Evolutionary conservation across 2,888 invertebrate genomes (phyloP).

Genomic region (Rhabditophanes sp.): DNA sequence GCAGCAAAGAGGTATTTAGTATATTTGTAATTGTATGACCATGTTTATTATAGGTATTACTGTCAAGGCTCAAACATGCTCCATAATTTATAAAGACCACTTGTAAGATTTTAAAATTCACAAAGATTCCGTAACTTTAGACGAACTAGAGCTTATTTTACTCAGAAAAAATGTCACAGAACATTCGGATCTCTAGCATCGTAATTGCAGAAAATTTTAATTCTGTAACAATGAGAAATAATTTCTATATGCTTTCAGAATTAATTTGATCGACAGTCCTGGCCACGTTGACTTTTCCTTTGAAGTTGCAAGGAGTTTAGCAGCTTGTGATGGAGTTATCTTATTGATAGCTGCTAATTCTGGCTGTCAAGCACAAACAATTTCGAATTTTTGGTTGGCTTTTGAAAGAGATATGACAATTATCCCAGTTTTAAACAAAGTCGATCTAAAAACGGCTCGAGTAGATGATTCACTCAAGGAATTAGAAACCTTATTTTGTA

Average conservation of each 20-base stretch:
- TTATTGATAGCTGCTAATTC: conserved; percentile 83
- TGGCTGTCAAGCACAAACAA: conserved; percentile 83
- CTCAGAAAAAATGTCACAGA: neutral
- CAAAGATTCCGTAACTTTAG: no score
- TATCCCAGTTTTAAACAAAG: conserved; percentile 85
- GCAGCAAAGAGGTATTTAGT: conserved; percentile 1
- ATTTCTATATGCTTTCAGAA: no score
- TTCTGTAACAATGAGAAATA: no score
- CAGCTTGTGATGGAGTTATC: conserved; percentile 83
- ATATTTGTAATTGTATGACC: conserved; percentile 1
- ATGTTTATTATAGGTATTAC: conserved; percentile 62
- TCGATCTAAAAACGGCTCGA: conserved; percentile 76
- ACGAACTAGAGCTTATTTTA: conserved; percentile 49
- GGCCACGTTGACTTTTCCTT: conserved; percentile 91
- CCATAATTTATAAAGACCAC: conserved; percentile 57
- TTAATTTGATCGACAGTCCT: conserved; percentile 92
- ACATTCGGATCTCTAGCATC: no score
- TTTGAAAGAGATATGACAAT: conserved; percentile 64
- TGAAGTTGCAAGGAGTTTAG: conserved; percentile 76
- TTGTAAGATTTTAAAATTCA: no score
- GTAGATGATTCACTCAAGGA: conserved; percentile 61
- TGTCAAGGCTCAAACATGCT: conserved; percentile 89
- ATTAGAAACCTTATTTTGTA: conserved; percentile 64
- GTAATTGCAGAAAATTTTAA: no score
- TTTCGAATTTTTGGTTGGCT: conserved; percentile 83